Base-by-base conservation (phyloP, 1,140 invertebrate genomes). In the Lepidotrigona ventralis region DNA sequence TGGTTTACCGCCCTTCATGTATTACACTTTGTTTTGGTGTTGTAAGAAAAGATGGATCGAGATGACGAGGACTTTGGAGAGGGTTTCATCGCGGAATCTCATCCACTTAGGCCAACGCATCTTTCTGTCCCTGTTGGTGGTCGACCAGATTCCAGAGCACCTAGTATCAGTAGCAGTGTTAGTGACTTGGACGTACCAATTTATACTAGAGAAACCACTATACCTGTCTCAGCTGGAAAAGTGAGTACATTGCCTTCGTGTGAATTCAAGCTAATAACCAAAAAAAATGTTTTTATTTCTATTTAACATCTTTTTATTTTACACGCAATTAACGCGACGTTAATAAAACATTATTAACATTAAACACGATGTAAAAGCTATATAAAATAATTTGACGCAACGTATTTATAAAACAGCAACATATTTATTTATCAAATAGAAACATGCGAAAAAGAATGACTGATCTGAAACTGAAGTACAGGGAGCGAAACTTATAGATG, bases 101-200 rank as follows among this genome's bases (percentile, higher is more conserved):
- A 95, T 84, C 95, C 95, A 5, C 84, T 95, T 63, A 94, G 94
- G 75, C 94, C 94, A 14, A 94, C 94, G 3, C 93, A 94, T 58
- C 92, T 96, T 39, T 93, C 94, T 53, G 92, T 95, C 1, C 95
- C 95, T 0, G 75, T 89, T 56, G 81, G 87, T 29, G 89, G 90
- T 23, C 88, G 91, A 66, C 78, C 91, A 70, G 90, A 94, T n/a
- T 94, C 94, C 5, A 89, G 94, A 73, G 90, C 94, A 15, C 90
- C 93, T 6, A 95, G 95, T 85, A 94, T 95, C 74, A 95, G 95
- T 17, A 95, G 95, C 79, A 95, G 94, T 80, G 92, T 95, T 66
- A 95, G 94, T 79, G 95, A 96, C 83, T 92, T 95, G 89, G 95
- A 95, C 83, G 95, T 94, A 29, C 95, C 95, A 12, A 95, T 95